These are phyloP conservation scores for Pinctada fucata DNA, from an alignment of 2,888 invertebrate species.

Conservation along the genomic window DNA sequence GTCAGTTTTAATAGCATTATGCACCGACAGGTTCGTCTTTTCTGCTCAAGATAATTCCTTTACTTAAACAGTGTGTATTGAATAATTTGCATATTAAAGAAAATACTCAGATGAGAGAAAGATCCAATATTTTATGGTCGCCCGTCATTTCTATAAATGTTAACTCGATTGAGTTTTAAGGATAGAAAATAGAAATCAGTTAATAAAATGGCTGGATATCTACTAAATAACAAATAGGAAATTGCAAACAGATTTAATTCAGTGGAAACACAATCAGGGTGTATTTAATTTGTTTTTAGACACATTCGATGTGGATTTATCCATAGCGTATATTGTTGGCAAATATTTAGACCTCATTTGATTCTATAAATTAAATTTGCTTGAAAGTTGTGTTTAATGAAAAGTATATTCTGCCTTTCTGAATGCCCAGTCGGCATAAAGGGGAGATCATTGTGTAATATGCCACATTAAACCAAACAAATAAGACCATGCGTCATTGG, in stretches of 20 bases:
- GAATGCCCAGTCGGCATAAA: constrained; percentile 10
- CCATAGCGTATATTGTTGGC: constrained; percentile 33
- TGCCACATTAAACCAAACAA: constrained; percentile 19
- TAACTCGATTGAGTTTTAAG: no score
- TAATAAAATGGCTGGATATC: background rate
- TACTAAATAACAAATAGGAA: background rate
- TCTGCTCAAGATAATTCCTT: background rate
- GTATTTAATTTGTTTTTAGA: constrained; percentile 34
- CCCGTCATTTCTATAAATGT: no score
- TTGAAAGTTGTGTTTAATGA: constrained; percentile 32
- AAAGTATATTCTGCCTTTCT: constrained; percentile 23
- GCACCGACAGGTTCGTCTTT: background rate
- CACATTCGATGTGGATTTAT: constrained; percentile 32
- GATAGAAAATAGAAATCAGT: background rate
- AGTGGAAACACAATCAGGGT: constrained; percentile 19
- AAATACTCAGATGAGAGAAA: no score
- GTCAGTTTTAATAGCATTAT: background rate
- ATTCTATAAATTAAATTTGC: constrained; percentile 41
- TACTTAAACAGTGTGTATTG: background rate
- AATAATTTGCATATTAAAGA: background rate
- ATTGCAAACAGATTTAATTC: background rate
- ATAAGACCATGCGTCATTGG: constrained; percentile 19
- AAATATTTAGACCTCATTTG: constrained; percentile 31
- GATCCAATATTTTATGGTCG: no score
- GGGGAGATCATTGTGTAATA: constrained; percentile 23